These are phyloP conservation scores for Oncorhynchus keta DNA, from an alignment of 2,113 vertebrate species.

Conservation along the genomic window DNA sequence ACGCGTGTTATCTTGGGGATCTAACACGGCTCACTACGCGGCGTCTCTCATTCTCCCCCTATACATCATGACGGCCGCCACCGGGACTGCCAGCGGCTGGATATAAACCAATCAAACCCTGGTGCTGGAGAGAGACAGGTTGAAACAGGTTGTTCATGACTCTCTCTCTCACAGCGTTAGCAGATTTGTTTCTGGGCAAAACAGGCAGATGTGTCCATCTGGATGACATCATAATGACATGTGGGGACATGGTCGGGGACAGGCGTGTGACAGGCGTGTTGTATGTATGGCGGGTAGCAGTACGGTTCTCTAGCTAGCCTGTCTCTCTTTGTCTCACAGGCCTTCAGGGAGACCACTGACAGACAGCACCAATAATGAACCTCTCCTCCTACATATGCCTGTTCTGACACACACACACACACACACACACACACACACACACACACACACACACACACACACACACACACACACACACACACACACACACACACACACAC, in stretches of 20 bases:
- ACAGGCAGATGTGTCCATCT: conserved; percentile 70
- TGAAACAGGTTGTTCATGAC: conserved; percentile 30
- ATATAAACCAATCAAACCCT: background rate
- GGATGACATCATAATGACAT: conserved; percentile 66
- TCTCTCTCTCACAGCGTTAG: conserved; percentile 46
- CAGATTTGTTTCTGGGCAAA: conserved; percentile 54
- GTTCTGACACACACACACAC: conserved; percentile 28
- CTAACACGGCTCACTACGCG: conserved; percentile 9
- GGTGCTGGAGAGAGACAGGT: background rate
- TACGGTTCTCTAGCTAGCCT: conserved; percentile 31
- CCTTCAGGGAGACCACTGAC: conserved; percentile 55
- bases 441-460: background rate
- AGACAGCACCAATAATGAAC: conserved; percentile 72
- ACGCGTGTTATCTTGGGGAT: conserved; percentile 39
- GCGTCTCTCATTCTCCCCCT: conserved; percentile 7
- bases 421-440: conserved; percentile 13
- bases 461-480: background rate
- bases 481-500: background rate
- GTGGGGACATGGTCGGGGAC: conserved; percentile 56
- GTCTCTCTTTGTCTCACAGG: conserved; percentile 63
- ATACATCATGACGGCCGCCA: conserved; percentile 40
- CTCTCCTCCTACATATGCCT: conserved; percentile 49
- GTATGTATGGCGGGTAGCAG: conserved; percentile 16
- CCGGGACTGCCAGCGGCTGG: background rate
- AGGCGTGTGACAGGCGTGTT: conserved; percentile 58